Base-by-base conservation (phyloP, 2,113 vertebrate species). In the Hypocryptadius cinnamomeus region DNA sequence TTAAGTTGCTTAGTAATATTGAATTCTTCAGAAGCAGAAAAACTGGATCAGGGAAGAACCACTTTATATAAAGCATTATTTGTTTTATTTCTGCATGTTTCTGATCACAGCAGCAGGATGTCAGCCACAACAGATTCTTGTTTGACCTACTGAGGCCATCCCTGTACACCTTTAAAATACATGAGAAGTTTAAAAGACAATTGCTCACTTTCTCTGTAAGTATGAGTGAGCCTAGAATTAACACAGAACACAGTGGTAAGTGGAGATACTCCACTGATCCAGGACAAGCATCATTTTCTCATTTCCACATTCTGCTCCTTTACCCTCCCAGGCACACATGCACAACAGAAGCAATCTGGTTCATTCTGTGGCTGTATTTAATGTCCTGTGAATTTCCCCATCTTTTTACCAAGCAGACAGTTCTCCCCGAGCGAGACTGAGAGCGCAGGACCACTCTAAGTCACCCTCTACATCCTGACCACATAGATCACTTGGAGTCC, bases 11-110 rank as follows among this genome's bases (percentile, higher is more conserved):
- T 90, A 16, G 63, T 53, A 83, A 65, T 13, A 69, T 3, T 42
- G 35, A 56, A 85, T 40, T 40, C 71, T 83, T 90, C 63, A 92
- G 31, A 71, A 94, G 60, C 53, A 85, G 50, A 63, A 73, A 87
- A 85, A 50, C 60, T 88, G 79, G 88, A 93, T 91, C 76, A 95
- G 79, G 82, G 85, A 88, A 93, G 92, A 95, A 91, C 35, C 24
- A 1, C 24, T 78, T 47, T 22, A n/a, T 5, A 33, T 22, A 66
- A 94, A 50, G 30, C 25, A 87, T 22, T 11, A 40, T 35, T 77
- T 74, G 25, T 81, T 63, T 27, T 31, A 78, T 45, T 86, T 33
- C 10, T 39, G 12, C 37, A 50, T 25, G 10, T 53, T 80, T 73
- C 60, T 51, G 56, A 66, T 74, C 25, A 42, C 6, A 59, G 54